Base-by-base conservation (phyloP, 2,113 vertebrate genomes). In the Hydropotes inermis region DNA sequence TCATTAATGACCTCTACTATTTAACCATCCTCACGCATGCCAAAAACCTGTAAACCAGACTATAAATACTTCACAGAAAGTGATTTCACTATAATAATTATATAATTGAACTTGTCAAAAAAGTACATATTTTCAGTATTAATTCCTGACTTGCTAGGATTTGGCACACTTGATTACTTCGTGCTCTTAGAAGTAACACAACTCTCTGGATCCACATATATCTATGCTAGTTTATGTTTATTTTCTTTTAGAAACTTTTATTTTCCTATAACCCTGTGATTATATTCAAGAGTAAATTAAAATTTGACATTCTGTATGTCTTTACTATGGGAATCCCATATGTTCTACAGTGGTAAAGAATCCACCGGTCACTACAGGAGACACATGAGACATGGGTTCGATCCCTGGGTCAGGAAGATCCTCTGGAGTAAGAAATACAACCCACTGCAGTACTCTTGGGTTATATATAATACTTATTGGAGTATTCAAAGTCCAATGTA, bases 371-470 rank as follows among this genome's bases (percentile, higher is more conserved):
- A 6, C 6, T 74, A 39, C 3, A 7, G 19, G 21, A 39, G 67
- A 74, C 67, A 74, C 3, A 6, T 25, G 36, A 74, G 5, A 39
- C 0, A 0, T 0, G 3, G 36, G 4, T 67, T 36, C 4, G 0
- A 36, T 74, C 67, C 67, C 21, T 39, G n/a, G 11, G 21, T 39
- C 21, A 6, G 36, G 67, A 39, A 74, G 11, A 74, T 74, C 36
- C 67, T 39, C 67, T 39, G 10, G 36, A 74, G 67, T 74, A 74
- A 39, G 21, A 74, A 23, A 25, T 39, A 36, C 36, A 39, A 39
- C 67, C 36, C 67, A 74, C 67, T 74, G 21, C 21, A 13, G 21
- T 36, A 39, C 21, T 36, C 9, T 67, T 67, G 8, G n/a, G 64
- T 67, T 21, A 67, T 67, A 67, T 67, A 67, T 67, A 21, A 67